A percentile compares a stretch with the other conserved stretches of the same genome.
phyloP scores from a whole-genome alignment of 2,113 vertebrate genomes.

The Chinchilla lanigera region DNA sequence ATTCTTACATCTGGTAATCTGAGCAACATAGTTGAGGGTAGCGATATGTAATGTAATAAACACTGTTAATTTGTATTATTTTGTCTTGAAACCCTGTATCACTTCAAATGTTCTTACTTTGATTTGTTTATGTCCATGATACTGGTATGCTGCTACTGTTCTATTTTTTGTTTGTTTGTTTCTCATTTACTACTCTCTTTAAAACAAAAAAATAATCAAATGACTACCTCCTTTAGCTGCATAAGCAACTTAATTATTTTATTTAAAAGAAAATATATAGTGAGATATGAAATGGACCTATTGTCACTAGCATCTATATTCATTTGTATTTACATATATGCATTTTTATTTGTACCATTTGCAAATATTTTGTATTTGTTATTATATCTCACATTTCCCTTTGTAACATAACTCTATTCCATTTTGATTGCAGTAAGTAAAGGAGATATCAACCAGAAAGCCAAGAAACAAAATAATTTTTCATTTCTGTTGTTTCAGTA shows the following conservation, averaged over 20 bases:
- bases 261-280: not conserved
- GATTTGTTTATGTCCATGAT: no score
- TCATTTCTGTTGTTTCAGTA: constrained; percentile 54
- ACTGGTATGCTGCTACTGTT: no score
- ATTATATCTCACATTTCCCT: constrained; percentile 28
- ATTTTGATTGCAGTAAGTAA: constrained; percentile 32
- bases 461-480: constrained; percentile 44
- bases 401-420: constrained; percentile 9
- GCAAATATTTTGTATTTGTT: constrained; percentile 17
- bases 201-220: no score
- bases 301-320: not conserved
- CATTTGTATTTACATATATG: not conserved
- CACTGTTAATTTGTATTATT: no score
- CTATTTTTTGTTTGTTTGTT: no score
- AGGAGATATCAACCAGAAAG: not conserved
- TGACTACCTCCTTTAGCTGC: not conserved
- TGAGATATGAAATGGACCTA: not conserved
- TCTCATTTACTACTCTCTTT: no score
- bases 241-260: constrained; percentile 33
- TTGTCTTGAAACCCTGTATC: no score
- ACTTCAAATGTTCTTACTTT: no score
- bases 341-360: constrained; percentile 32
- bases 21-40: no score
- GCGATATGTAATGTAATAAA: no score
- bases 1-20: no score